phyloP scores from a whole-genome alignment of 2,797 vertebrate species.

The Enteromius trimaculatus region DNA sequence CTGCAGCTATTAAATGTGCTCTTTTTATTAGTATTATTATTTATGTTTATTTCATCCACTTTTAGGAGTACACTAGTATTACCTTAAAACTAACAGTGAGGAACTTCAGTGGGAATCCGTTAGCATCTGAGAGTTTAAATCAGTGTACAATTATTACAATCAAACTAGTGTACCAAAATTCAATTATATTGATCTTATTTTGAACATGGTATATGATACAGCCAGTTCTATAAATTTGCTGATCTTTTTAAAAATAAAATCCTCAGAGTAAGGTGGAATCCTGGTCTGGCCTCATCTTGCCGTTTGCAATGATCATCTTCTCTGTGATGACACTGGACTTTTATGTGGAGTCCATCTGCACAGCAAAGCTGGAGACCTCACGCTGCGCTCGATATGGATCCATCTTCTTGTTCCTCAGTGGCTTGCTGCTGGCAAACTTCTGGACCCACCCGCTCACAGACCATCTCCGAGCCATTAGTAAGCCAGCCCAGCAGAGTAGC shows the following conservation, averaged over 20 bases:
- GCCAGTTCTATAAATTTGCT: background rate
- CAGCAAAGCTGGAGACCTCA: slow-evolving; percentile 88
- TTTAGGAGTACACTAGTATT: background rate
- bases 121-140: background rate
- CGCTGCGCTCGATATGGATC: slow-evolving; percentile 88
- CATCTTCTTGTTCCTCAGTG: slow-evolving; percentile 83
- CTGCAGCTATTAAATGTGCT: background rate
- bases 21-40: background rate
- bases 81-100: too few relatives aligned
- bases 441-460: slow-evolving; percentile 96
- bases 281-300: slow-evolving; percentile 90
- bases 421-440: slow-evolving; percentile 92
- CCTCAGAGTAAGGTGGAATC: slow-evolving; percentile 94
- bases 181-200: background rate
- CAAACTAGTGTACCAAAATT: background rate
- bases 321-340: slow-evolving; percentile 95
- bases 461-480: slow-evolving; percentile 88
- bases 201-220: background rate
- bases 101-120: too few relatives aligned
- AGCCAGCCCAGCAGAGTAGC: slow-evolving; percentile 79
- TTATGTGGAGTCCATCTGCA: slow-evolving; percentile 93
- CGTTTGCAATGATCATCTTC: slow-evolving; percentile 89
- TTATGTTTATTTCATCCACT: background rate
- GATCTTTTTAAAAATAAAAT: background rate
- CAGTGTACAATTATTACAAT: background rate